A percentile compares a stretch with the other conserved stretches of the same genome.
These are phyloP conservation scores for Chesias legatella DNA, from an alignment of 2,888 invertebrate genomes.

Conservation along the genomic window DNA sequence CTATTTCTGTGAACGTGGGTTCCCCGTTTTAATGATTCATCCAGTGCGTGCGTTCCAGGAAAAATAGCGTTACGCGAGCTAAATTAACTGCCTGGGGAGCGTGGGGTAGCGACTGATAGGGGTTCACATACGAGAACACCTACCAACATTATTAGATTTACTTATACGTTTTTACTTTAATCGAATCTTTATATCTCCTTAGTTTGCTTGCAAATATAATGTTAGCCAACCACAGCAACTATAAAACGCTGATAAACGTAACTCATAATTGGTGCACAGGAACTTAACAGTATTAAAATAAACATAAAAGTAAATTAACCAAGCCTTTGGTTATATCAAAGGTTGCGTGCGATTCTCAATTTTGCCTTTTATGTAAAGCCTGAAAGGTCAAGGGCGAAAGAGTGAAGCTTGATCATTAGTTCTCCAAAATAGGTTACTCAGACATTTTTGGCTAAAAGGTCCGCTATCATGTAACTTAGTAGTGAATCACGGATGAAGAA, in stretches of 20 bases:
- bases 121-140: neutral
- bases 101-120: conserved; percentile 16
- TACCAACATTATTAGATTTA: no score
- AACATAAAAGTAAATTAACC: conserved; percentile 5
- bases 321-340: conserved; percentile 18
- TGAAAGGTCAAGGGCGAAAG: conserved; percentile 24
- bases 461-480: conserved; percentile 24
- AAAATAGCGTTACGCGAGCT: conserved; percentile 40
- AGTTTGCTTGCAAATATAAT: neutral
- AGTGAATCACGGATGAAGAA: conserved; percentile 26
- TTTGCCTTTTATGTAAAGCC: conserved; percentile 24
- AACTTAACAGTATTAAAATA: neutral
- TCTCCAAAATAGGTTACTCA: conserved; percentile 12
- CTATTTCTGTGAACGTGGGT: conserved; percentile 4
- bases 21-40: conserved; percentile 52
- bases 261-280: no score
- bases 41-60: conserved; percentile 47
- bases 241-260: no score
- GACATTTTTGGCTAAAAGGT: conserved; percentile 25
- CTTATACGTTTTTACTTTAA: no score
- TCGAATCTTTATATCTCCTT: neutral
- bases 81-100: conserved; percentile 49
- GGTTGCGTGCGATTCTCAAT: conserved; percentile 15
- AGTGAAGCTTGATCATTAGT: conserved; percentile 18
- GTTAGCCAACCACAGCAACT: no score